Conservation (phyloP, 2,888 invertebrate genomes). For the Cantharis nigra region DNA sequence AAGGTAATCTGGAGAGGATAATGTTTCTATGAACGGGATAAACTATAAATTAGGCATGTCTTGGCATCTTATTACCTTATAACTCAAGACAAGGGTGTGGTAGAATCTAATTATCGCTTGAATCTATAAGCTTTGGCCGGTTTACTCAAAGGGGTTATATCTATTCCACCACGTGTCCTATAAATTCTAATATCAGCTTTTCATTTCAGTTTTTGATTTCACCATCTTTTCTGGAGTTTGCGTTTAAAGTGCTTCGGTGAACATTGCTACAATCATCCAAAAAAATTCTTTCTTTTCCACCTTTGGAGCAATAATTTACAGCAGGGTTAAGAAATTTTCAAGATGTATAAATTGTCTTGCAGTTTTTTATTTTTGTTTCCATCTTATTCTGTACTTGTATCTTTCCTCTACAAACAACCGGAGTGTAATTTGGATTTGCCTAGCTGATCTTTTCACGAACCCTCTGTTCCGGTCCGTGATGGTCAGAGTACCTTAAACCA, state of each 20-base stretch:
- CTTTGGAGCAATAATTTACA: not conserved
- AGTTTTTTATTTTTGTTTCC: not conserved
- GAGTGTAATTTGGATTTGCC: constrained; percentile 15
- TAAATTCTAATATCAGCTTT: not conserved
- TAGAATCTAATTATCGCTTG: constrained; percentile 55
- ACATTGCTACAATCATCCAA: not conserved
- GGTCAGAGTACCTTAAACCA: constrained; percentile 52
- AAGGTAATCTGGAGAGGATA: constrained; percentile 32
- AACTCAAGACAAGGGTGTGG: constrained; percentile 57
- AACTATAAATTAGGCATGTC: constrained; percentile 55
- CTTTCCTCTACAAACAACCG: constrained; percentile 2
- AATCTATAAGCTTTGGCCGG: constrained; percentile 49
- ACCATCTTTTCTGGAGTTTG: not conserved
- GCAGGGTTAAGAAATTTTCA: not conserved
- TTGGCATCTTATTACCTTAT: constrained; percentile 56
- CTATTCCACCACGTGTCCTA: constrained; percentile 32
- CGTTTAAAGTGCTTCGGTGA: not conserved
- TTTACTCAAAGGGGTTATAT: constrained; percentile 32
- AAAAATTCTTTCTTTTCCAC: not conserved
- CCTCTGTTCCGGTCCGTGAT: constrained; percentile 45
- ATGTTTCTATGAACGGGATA: constrained; percentile 44
- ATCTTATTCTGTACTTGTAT: not conserved
- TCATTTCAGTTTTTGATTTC: not conserved
- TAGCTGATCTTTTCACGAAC: constrained; percentile 25
- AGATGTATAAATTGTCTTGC: not conserved